phyloP scores from a whole-genome alignment of 2,888 invertebrate species.

The Hydriomena furcata region DNA sequence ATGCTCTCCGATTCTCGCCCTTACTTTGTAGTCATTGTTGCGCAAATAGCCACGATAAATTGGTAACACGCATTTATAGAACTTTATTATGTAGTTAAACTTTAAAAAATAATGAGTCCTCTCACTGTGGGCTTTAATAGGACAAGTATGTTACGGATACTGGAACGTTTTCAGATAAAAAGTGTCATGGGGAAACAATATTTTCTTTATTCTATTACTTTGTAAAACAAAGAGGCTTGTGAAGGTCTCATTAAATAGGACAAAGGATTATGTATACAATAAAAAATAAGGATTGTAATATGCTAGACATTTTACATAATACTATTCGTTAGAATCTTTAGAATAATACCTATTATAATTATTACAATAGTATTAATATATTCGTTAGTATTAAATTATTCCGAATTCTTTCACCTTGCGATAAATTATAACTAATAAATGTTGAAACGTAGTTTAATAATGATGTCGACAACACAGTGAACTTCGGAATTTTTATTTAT shows the following conservation, averaged over 20 bases:
- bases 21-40: conserved; percentile 47
- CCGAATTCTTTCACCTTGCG: conserved; percentile 11
- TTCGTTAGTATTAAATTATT: neutral
- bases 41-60: conserved; percentile 57
- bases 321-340: too few relatives aligned
- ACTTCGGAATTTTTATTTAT: conserved; percentile 14
- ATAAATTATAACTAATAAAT: conserved; percentile 44
- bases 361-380: conserved; percentile 3
- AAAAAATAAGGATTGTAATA: too few relatives aligned
- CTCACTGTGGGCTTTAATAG: conserved; percentile 40
- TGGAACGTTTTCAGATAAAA: conserved; percentile 34
- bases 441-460: conserved; percentile 42
- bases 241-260: neutral
- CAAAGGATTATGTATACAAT: neutral
- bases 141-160: conserved; percentile 38
- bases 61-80: conserved; percentile 55
- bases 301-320: too few relatives aligned
- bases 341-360: too few relatives aligned
- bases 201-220: conserved; percentile 39
- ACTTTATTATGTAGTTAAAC: conserved; percentile 59
- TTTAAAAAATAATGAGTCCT: conserved; percentile 40
- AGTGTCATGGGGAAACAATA: conserved; percentile 35
- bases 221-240: conserved; percentile 26
- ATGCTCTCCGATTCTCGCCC: conserved; percentile 22
- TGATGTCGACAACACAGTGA: conserved; percentile 36